Evolutionary conservation across 1,140 invertebrate genomes (phyloP).

Genomic region (Phthorimaea operculella): DNA sequence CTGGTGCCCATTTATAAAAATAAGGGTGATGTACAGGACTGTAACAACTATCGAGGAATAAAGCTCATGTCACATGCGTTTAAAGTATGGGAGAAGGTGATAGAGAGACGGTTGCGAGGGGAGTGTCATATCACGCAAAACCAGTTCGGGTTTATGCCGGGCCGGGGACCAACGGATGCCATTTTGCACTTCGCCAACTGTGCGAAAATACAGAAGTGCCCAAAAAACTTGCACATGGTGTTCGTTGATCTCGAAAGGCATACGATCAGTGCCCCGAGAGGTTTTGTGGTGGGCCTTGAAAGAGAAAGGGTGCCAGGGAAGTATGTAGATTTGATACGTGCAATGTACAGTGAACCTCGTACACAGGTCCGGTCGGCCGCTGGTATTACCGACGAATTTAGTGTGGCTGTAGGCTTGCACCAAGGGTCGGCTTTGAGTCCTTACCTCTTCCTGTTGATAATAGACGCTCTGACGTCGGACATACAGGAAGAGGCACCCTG

Average conservation of each 20-base stretch:
- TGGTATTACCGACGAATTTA: too few species aligned
- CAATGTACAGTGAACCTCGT: too few species aligned
- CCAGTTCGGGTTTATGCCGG: conserved; percentile 2
- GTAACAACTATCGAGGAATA: conserved; percentile 20
- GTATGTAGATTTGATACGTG: neutral
- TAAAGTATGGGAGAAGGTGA: conserved; percentile 18
- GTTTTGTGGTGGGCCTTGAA: conserved; percentile 5
- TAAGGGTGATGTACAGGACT: conserved; percentile 16
- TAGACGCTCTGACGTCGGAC: too few species aligned
- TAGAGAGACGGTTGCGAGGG: conserved; percentile 7
- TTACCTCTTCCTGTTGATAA: too few species aligned
- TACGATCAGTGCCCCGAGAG: neutral
- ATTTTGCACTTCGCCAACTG: conserved; percentile 1
- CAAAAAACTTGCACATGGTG: conserved; percentile 6
- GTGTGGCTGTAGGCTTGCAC: too few species aligned
- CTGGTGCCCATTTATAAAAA: conserved; percentile 21
- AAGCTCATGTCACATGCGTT: conserved; percentile 25
- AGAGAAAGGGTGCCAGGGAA: conserved; percentile 1
- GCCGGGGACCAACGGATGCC: neutral
- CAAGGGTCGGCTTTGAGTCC: too few species aligned
- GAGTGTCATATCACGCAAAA: neutral
- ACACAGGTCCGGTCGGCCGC: too few species aligned
- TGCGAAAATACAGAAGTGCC: conserved; percentile 1
- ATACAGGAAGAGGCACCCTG: too few species aligned
- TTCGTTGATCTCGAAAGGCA: conserved; percentile 3